Base-by-base conservation (phyloP, 2,113 vertebrate species). In the Pseudorasbora parva region DNA sequence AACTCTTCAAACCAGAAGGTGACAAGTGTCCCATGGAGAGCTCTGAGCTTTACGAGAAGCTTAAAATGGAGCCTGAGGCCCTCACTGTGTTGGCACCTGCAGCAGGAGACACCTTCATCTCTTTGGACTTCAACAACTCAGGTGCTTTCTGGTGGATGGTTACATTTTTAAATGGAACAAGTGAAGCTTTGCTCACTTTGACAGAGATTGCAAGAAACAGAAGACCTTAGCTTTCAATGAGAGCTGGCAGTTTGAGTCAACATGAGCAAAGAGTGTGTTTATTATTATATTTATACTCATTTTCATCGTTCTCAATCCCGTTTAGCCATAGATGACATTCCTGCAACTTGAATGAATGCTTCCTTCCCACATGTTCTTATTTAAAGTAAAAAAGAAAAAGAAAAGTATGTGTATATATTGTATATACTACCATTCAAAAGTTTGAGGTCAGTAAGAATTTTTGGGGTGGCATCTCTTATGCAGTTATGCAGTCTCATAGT, bases 71-170 rank as follows among this genome's bases (percentile, higher is more conserved):
- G 84, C 96, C 97, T 10, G 97, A 98, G 88, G 97, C 96, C 84
- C 95, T 99, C 91, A 96, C 95, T 54, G 91, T 96, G 85, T 92
- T 99, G 88, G 97, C 98, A 45, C 98, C 98, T 2, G 97, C 97
- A 30, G 95, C 97, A 17, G 98, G 98, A 89, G 98, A 99, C 92
- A 96, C 96, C 14, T 96, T 99, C 90, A 97, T 99, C 89, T 93
- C 97, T 75, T 92, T 99, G 91, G 95, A 99, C 90, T 99, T 99
- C 90, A 94, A 94, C 94, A 94, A 91, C 85, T 93, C 96, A 82
- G 96, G 98, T 80, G 43, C 6, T 78, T 60, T 8, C 12, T 25
- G 72, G 27, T 8, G 21, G n/a, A 78, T 45, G 23, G 21, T 17
- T 25, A 62, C 21, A 78, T 43, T 23, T 47, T 15, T 25, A 15